These are phyloP conservation scores for Calameuta pallipes DNA, from an alignment of 2,888 invertebrate genomes.

Conservation along the genomic window DNA sequence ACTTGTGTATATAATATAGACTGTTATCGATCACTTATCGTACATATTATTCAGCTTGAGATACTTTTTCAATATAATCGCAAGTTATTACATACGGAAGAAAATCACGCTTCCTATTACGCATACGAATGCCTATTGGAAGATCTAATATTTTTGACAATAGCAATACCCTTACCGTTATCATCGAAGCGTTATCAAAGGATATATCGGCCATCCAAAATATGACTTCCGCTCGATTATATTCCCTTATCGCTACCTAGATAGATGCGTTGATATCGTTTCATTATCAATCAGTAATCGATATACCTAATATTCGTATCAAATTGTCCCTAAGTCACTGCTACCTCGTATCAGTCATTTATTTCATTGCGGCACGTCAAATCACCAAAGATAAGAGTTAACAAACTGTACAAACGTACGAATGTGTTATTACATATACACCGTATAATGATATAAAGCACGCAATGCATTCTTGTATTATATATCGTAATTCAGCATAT, in stretches of 20 bases:
- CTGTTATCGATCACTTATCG: not conserved
- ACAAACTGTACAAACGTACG: not conserved
- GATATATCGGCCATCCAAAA: conserved; percentile 50
- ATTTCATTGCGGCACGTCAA: not conserved
- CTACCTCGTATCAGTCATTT: not conserved
- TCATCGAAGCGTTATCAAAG: conserved; percentile 41
- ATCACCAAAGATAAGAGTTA: not conserved
- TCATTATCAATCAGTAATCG: not conserved
- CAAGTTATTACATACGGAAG: not conserved
- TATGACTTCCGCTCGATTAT: conserved; percentile 45
- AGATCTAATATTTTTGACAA: conserved; percentile 37
- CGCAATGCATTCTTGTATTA: not conserved
- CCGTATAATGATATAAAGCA: not conserved
- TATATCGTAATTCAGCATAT: not conserved
- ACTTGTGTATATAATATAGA: too few relatives aligned
- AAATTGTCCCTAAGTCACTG: not conserved
- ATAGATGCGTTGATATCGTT: not conserved
- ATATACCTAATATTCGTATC: not conserved
- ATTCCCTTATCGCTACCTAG: not conserved
- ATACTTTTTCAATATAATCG: not conserved
- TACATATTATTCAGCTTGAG: not conserved
- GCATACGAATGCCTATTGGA: not conserved
- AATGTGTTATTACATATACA: not conserved
- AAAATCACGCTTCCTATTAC: not conserved
- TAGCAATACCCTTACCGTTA: conserved; percentile 42